Conservation (phyloP, 2,113 vertebrate species). For the Parotia lawesii region DNA sequence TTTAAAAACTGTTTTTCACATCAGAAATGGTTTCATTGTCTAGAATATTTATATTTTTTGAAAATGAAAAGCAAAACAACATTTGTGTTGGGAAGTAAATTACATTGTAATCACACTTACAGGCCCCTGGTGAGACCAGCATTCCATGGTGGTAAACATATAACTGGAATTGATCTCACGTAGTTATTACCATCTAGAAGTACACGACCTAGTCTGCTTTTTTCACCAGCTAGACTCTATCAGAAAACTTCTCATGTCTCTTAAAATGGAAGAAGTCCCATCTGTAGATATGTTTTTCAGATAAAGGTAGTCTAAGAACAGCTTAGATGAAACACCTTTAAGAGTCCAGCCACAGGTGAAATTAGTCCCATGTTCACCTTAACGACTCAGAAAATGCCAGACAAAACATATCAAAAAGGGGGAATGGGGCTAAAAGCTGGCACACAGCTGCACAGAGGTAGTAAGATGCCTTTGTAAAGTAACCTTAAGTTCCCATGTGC, state of each 20-base stretch:
- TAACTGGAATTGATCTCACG: neutral
- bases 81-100: neutral
- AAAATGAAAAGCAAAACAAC: neutral
- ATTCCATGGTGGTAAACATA: neutral
- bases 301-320: neutral
- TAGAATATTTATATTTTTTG: neutral
- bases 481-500: neutral
- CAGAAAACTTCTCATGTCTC: neutral
- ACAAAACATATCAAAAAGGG: neutral
- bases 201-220: neutral
- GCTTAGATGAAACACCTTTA: neutral
- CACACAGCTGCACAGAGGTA: neutral
- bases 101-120: neutral
- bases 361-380: neutral
- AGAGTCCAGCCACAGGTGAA: neutral
- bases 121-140: neutral
- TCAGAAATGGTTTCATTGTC: neutral
- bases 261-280: neutral
- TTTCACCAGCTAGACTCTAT: neutral
- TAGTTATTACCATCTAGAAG: neutral
- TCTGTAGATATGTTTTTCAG: neutral
- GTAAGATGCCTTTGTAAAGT: neutral
- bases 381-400: neutral
- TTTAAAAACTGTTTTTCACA: neutral
- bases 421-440: fast-evolving